A percentile compares a stretch with the other conserved stretches of the same genome.
These are phyloP conservation scores for Scylla paramamosain DNA, from an alignment of 1,140 invertebrate genomes.

Conservation along the genomic window DNA sequence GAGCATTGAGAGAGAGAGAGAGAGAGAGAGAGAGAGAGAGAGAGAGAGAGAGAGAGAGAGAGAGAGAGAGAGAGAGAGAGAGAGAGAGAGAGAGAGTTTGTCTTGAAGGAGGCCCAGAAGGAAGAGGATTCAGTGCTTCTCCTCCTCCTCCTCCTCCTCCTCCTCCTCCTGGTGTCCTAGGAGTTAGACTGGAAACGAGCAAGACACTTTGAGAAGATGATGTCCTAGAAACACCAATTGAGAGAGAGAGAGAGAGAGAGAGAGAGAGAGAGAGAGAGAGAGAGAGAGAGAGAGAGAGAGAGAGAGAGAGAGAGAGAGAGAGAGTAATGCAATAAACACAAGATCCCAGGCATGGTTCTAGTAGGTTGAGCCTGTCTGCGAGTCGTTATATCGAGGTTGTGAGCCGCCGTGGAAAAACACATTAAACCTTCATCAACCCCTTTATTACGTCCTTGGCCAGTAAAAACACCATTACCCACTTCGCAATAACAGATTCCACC, in stretches of 20 bases:
- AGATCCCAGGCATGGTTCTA: not conserved
- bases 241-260: not conserved
- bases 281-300: slow-evolving; percentile 23
- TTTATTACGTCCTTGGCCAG: not conserved
- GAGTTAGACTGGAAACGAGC: not conserved
- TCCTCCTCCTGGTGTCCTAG: not conserved
- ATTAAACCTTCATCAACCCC: slow-evolving; percentile 35
- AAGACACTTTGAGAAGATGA: not conserved
- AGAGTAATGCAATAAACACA: not conserved
- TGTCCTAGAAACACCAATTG: not conserved
- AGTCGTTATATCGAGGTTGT: not conserved
- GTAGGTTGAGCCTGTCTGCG: not conserved
- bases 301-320: slow-evolving; percentile 38
- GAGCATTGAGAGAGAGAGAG: not conserved
- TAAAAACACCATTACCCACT: slow-evolving; percentile 5
- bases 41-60: slow-evolving; percentile 42
- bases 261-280: not conserved
- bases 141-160: slow-evolving; percentile 31
- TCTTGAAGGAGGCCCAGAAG: not conserved
- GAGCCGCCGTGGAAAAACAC: slow-evolving; percentile 16
- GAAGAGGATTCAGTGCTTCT: not conserved
- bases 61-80: slow-evolving; percentile 35
- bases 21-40: slow-evolving; percentile 42
- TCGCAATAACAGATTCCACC: slow-evolving; percentile 12
- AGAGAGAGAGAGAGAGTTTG: not conserved